phyloP scores from a whole-genome alignment of 2,113 vertebrate genomes.

The Genyomyrus donnyi region DNA sequence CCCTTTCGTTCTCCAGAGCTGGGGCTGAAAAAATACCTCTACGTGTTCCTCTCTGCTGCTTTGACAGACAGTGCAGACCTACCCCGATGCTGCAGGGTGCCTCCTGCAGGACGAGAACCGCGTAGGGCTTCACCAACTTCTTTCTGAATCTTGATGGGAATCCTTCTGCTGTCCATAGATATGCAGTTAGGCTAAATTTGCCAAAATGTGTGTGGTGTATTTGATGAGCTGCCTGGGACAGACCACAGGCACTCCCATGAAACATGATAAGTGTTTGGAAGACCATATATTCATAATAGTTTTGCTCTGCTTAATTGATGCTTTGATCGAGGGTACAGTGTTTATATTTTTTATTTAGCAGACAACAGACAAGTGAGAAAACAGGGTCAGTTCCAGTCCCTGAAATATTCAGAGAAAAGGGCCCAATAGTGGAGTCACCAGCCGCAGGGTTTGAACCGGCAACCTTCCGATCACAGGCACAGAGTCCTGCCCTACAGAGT shows the following conservation, averaged over 20 bases:
- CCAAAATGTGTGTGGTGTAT: background rate
- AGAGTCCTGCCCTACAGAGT: background rate
- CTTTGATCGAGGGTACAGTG: background rate
- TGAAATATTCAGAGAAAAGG: background rate
- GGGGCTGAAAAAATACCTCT: background rate
- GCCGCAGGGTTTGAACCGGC: background rate
- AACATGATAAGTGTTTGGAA: background rate
- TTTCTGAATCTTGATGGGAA: background rate
- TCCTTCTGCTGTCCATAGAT: background rate
- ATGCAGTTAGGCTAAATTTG: background rate
- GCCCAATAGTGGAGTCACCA: background rate
- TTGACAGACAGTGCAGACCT: background rate
- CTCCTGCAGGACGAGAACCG: background rate
- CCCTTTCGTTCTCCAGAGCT: background rate
- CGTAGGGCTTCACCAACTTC: background rate
- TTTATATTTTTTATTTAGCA: background rate
- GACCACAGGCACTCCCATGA: background rate
- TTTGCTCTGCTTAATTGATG: background rate
- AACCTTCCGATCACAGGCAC: background rate
- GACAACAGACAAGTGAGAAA: background rate
- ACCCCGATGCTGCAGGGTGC: background rate
- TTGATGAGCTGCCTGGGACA: background rate
- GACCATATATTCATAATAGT: background rate
- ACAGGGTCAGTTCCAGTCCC: background rate
- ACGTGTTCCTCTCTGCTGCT: background rate